These are phyloP conservation scores for Cephus pygmeus DNA, from an alignment of 2,888 invertebrate species.

Conservation along the genomic window DNA sequence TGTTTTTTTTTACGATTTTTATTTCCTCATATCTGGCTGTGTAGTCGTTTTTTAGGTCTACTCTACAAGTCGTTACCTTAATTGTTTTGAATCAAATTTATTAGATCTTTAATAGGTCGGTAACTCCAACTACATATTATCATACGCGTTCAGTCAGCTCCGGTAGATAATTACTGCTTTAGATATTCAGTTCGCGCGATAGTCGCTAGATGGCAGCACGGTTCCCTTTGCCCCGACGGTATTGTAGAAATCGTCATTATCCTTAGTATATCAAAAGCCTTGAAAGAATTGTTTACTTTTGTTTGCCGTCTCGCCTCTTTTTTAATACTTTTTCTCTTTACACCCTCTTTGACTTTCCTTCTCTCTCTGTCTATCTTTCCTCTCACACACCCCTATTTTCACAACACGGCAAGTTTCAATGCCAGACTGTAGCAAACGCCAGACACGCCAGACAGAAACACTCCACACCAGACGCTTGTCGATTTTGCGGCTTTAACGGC, in stretches of 20 bases:
- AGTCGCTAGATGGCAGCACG: neutral
- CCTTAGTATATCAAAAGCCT: neutral
- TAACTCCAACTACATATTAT: too few relatives aligned
- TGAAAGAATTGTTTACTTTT: neutral
- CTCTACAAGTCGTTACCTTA: too few relatives aligned
- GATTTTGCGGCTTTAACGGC: constrained; percentile 29
- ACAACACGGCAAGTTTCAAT: neutral
- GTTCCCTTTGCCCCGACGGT: neutral
- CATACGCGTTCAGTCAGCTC: neutral
- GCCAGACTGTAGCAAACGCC: neutral
- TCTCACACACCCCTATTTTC: constrained; percentile 1
- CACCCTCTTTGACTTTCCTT: neutral
- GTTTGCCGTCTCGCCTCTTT: neutral
- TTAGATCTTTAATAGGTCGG: too few relatives aligned
- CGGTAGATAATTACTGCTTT: neutral
- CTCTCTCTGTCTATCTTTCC: neutral
- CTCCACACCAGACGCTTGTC: constrained; percentile 35
- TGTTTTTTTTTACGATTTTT: too few relatives aligned
- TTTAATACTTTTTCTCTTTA: neutral
- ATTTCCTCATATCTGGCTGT: too few relatives aligned
- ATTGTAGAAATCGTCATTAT: neutral
- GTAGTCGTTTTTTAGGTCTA: too few relatives aligned
- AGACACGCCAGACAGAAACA: constrained; percentile 34
- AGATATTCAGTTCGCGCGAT: neutral
- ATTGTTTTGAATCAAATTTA: too few relatives aligned